phyloP scores from a whole-genome alignment of 2,888 invertebrate genomes.

The Orchesellides sinensis region DNA sequence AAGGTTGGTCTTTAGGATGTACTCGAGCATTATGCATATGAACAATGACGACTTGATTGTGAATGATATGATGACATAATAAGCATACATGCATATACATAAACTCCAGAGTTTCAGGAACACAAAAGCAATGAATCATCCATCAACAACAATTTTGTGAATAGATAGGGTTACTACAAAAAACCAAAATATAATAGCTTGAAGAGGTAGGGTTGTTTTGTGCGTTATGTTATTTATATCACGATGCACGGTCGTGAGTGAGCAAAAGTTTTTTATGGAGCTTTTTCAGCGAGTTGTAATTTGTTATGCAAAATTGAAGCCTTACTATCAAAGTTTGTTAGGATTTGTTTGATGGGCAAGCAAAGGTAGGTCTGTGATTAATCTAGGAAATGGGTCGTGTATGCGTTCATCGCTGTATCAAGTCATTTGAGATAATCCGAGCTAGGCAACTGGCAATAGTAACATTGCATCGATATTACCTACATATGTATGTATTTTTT shows the following conservation, averaged over 20 bases:
- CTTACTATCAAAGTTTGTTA: background rate
- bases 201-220: background rate
- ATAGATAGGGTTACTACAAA: too few relatives aligned
- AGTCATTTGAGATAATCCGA: too few relatives aligned
- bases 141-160: too few relatives aligned
- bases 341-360: background rate
- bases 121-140: too few relatives aligned
- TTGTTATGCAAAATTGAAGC: background rate
- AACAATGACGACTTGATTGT: too few relatives aligned
- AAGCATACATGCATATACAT: background rate
- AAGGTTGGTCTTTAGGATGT: background rate
- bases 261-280: background rate
- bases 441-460: too few relatives aligned
- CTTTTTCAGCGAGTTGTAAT: background rate
- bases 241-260: too few relatives aligned
- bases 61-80: too few relatives aligned
- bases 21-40: background rate
- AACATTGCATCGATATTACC: background rate
- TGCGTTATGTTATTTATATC: background rate
- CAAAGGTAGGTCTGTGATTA: slow-evolving; percentile 3
- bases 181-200: background rate
- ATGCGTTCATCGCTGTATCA: background rate
- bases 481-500: background rate
- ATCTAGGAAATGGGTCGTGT: slow-evolving; percentile 34
- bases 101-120: background rate